phyloP scores from a whole-genome alignment of 2,888 invertebrate genomes.

The Elegia similella region DNA sequence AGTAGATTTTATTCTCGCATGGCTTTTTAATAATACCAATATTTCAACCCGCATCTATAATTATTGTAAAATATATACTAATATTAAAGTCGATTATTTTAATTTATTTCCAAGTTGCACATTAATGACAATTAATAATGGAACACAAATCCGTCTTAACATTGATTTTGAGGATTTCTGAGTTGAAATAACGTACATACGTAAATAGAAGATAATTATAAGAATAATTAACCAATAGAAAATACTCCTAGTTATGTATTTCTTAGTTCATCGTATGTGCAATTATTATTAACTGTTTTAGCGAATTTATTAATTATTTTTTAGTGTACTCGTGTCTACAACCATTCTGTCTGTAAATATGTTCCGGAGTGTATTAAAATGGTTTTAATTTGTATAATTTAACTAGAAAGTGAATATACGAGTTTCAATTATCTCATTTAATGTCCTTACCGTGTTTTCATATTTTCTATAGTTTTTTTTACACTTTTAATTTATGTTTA shows the following conservation, averaged over 20 bases:
- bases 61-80: conserved; percentile 9
- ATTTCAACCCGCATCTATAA: conserved; percentile 21
- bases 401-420: conserved; percentile 49
- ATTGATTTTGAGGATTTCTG: conserved; percentile 68
- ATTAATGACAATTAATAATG: conserved; percentile 39
- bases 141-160: conserved; percentile 69
- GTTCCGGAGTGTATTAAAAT: conserved; percentile 65
- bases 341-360: conserved; percentile 71
- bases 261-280: conserved; percentile 67
- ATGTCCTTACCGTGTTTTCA: conserved; percentile 50
- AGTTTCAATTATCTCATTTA: conserved; percentile 45
- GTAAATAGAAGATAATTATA: conserved; percentile 75
- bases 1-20: conserved; percentile 61
- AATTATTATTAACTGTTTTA: conserved; percentile 63
- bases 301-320: conserved; percentile 75
- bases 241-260: conserved; percentile 68
- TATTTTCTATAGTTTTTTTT: conserved; percentile 50
- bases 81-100: conserved; percentile 4
- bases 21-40: conserved; percentile 62
- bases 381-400: conserved; percentile 51
- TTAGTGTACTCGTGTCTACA: conserved; percentile 56
- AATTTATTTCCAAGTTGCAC: conserved; percentile 20
- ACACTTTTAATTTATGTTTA: conserved; percentile 50
- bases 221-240: conserved; percentile 72
- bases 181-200: conserved; percentile 70